Percentiles rank a stretch among this genome's conserved stretches.
Conservation (phyloP, 2,888 invertebrate genomes). For the Pogonocherus hispidulus region DNA sequence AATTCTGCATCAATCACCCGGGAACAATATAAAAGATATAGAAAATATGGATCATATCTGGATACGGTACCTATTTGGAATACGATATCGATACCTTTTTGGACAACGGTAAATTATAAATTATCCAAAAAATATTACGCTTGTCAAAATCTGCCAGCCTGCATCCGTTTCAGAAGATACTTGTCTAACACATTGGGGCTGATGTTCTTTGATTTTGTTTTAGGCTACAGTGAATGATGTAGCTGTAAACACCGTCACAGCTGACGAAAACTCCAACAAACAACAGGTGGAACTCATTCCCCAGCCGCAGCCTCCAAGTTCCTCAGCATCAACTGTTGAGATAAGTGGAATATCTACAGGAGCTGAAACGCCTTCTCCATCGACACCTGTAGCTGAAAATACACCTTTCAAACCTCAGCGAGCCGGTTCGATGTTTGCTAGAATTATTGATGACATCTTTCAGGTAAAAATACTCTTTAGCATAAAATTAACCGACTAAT, state of each 20-base stretch:
- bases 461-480: slow-evolving; percentile 63
- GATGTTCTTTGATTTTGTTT: slow-evolving; percentile 21
- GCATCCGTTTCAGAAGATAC: neutral
- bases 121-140: neutral
- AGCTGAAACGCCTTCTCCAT: slow-evolving; percentile 48
- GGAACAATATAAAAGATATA: slow-evolving; percentile 33
- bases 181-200: neutral
- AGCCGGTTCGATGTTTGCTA: slow-evolving; percentile 62
- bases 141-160: neutral
- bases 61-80: slow-evolving; percentile 38
- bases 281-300: slow-evolving; percentile 20
- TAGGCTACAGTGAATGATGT: slow-evolving; percentile 61
- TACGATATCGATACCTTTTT: neutral
- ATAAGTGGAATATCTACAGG: slow-evolving; percentile 60
- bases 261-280: slow-evolving; percentile 49
- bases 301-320: slow-evolving; percentile 24
- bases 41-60: slow-evolving; percentile 36
- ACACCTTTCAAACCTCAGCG: slow-evolving; percentile 59
- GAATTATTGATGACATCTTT: slow-evolving; percentile 65
- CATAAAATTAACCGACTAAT: too few species aligned
- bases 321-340: slow-evolving; percentile 53
- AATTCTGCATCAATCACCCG: slow-evolving; percentile 23
- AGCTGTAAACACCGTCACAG: slow-evolving; percentile 57
- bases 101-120: neutral
- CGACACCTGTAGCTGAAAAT: slow-evolving; percentile 44